A percentile compares a stretch with the other conserved stretches of the same genome.
These are phyloP conservation scores for Gasterosteus aculeatus DNA, from an alignment of 2,113 vertebrate genomes.

Conservation along the genomic window DNA sequence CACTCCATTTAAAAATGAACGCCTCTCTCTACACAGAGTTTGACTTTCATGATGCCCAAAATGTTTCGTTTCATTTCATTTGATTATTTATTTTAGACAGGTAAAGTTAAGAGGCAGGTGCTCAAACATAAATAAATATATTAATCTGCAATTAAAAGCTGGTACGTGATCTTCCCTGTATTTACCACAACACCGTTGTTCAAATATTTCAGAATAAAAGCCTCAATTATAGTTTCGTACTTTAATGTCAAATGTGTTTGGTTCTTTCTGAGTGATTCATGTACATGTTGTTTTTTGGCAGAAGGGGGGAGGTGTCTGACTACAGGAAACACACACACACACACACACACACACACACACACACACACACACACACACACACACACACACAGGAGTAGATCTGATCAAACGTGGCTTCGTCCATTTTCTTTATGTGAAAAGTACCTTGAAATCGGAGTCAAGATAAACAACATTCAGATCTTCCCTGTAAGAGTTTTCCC, in stretches of 20 bases:
- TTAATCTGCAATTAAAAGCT: too few species aligned
- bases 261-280: slow-evolving; percentile 12
- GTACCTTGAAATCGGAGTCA: neutral
- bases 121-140: too few species aligned
- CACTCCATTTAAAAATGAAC: neutral
- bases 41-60: too few species aligned
- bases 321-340: neutral
- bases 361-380: neutral
- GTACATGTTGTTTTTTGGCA: slow-evolving; percentile 13
- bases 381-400: neutral
- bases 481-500: neutral
- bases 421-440: neutral
- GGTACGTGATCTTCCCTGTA: too few species aligned
- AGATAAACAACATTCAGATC: neutral
- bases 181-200: too few species aligned
- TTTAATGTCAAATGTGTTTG: slow-evolving; percentile 12
- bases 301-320: neutral
- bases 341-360: neutral
- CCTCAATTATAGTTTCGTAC: slow-evolving; percentile 14
- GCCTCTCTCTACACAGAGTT: too few species aligned
- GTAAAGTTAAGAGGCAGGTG: too few species aligned
- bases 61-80: too few species aligned
- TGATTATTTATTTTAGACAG: too few species aligned
- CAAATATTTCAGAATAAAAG: too few species aligned
- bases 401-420: too few species aligned